These are phyloP conservation scores for Operophtera brumata DNA, from an alignment of 2,888 invertebrate species.

Conservation along the genomic window DNA sequence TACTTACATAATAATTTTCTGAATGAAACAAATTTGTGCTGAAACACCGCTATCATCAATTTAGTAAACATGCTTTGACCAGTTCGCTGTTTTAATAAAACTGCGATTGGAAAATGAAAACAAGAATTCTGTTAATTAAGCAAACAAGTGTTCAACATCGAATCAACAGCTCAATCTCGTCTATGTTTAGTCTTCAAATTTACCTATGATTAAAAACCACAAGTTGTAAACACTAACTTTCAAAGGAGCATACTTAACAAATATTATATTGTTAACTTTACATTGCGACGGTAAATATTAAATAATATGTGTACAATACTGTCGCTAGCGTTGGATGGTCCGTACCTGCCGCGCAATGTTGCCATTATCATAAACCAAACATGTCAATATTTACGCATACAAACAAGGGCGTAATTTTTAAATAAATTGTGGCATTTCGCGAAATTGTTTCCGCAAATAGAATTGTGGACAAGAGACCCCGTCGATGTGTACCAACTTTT, in stretches of 20 bases:
- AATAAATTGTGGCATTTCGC: conserved; percentile 81
- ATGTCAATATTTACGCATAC: conserved; percentile 79
- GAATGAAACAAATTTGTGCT: not conserved
- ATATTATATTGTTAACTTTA: conserved; percentile 79
- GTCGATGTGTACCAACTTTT: conserved; percentile 71
- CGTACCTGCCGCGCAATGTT: conserved; percentile 74
- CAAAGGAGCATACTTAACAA: conserved; percentile 76
- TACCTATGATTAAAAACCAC: conserved; percentile 75
- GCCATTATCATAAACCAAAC: conserved; percentile 81
- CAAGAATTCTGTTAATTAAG: conserved; percentile 36
- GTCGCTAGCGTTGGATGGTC: conserved; percentile 62
- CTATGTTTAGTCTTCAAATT: conserved; percentile 68
- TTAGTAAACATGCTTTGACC: conserved; percentile 20
- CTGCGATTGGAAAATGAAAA: conserved; percentile 30
- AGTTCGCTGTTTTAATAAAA: conserved; percentile 28
- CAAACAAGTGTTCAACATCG: conserved; percentile 37
- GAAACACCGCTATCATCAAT: conserved; percentile 11
- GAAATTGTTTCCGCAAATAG: conserved; percentile 79
- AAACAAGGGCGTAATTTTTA: conserved; percentile 82
- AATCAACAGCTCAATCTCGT: conserved; percentile 47
- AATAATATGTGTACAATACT: conserved; percentile 77
- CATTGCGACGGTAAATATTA: conserved; percentile 77
- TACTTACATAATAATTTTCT: not conserved
- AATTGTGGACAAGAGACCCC: conserved; percentile 69
- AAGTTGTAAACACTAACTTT: conserved; percentile 71